phyloP scores from a whole-genome alignment of 2,888 invertebrate species.

The Linnaemya vulpina region DNA sequence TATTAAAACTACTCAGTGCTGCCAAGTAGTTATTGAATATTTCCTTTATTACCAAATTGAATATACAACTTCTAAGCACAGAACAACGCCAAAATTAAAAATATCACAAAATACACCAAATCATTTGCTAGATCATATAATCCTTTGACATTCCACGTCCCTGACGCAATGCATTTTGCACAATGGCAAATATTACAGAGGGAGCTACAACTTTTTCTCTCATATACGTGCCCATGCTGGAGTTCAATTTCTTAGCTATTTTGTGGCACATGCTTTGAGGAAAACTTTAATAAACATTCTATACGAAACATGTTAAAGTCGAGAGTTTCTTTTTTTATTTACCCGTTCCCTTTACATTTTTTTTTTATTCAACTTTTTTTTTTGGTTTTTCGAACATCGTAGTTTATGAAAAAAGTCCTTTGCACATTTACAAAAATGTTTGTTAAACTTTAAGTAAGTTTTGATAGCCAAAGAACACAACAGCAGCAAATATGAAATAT shows the following conservation, averaged over 20 bases:
- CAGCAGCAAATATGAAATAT: neutral
- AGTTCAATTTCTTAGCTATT: conserved; percentile 18
- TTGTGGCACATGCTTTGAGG: conserved; percentile 15
- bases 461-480: conserved; percentile 64
- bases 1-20: no score
- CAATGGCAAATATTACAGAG: neutral
- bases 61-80: no score
- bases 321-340: conserved; percentile 18
- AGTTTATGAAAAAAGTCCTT: conserved; percentile 22
- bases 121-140: neutral
- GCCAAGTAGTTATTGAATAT: no score
- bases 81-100: no score
- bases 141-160: neutral
- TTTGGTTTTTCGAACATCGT: neutral
- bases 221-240: conserved; percentile 44
- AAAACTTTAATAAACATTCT: conserved; percentile 40
- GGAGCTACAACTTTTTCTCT: neutral
- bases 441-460: conserved; percentile 68
- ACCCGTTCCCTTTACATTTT: neutral
- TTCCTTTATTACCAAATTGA: no score
- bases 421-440: conserved; percentile 54
- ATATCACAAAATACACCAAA: neutral
- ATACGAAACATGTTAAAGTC: conserved; percentile 50
- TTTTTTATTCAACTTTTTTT: neutral
- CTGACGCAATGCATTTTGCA: neutral